Conservation (phyloP, 2,888 invertebrate genomes). For the Calameuta pallipes region DNA sequence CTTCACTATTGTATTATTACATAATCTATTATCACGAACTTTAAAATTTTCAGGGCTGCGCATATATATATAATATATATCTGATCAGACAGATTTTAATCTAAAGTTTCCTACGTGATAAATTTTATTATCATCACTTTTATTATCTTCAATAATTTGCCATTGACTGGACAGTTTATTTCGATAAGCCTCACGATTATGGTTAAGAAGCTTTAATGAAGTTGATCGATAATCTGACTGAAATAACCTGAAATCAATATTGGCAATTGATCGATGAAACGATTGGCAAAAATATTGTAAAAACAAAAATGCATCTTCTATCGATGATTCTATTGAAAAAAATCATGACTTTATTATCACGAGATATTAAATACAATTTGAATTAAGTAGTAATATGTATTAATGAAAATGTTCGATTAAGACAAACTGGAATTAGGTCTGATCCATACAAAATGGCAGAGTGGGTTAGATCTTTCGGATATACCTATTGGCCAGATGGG, state of each 20-base stretch:
- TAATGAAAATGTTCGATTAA: background rate
- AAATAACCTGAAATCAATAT: background rate
- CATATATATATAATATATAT: background rate
- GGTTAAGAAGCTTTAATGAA: background rate
- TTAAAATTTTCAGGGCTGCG: background rate
- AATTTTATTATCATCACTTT: background rate
- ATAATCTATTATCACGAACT: background rate
- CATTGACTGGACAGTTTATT: background rate
- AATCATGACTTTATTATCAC: background rate
- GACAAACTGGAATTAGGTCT: background rate
- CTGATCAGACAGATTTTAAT: background rate
- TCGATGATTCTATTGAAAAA: background rate
- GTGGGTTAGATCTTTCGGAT: slow-evolving; percentile 1
- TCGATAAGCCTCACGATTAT: background rate
- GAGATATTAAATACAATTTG: background rate
- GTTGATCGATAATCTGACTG: background rate
- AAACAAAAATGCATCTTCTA: background rate
- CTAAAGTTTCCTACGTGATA: background rate
- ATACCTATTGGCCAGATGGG: slow-evolving; percentile 36
- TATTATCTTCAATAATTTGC: background rate
- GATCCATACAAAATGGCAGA: background rate
- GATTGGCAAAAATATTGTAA: background rate
- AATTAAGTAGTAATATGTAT: background rate
- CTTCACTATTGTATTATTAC: background rate
- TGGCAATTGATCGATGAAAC: background rate